These are phyloP conservation scores for Cyprinodon diabolis DNA, from an alignment of 2,797 vertebrate species.

Conservation along the genomic window DNA sequence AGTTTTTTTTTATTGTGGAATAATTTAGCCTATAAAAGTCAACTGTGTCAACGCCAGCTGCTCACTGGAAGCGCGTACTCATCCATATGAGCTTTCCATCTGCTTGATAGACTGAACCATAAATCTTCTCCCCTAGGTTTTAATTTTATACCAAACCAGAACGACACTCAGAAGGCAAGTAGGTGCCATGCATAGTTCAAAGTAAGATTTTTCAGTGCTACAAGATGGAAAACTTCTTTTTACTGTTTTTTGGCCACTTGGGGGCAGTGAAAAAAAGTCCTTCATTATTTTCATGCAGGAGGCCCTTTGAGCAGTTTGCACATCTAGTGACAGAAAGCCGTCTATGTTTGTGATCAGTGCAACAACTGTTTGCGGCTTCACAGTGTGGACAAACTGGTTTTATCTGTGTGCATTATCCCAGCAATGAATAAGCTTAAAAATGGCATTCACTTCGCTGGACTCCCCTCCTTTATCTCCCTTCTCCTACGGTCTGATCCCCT, in stretches of 20 bases:
- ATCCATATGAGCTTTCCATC: slow-evolving; percentile 66
- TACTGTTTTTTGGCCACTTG: not conserved
- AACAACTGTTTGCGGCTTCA: not conserved
- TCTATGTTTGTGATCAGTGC: not conserved
- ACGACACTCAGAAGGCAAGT: slow-evolving; percentile 29
- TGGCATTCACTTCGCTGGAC: not conserved
- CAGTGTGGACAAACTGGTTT: slow-evolving; percentile 4
- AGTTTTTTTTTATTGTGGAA: slow-evolving; percentile 48
- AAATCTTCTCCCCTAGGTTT: slow-evolving; percentile 37
- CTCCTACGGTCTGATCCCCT: slow-evolving; percentile 67
- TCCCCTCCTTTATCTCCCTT: slow-evolving; percentile 57
- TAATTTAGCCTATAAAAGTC: slow-evolving; percentile 68
- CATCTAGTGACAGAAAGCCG: not conserved
- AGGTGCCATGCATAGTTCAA: slow-evolving; percentile 23
- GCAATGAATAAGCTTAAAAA: not conserved
- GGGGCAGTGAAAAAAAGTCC: not conserved
- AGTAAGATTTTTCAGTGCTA: not conserved
- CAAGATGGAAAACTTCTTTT: not conserved
- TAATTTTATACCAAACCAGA: slow-evolving; percentile 18
- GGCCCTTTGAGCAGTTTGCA: not conserved
- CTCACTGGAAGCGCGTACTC: slow-evolving; percentile 47
- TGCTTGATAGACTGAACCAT: slow-evolving; percentile 61
- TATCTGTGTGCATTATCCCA: slow-evolving; percentile 1
- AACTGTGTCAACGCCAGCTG: slow-evolving; percentile 69
- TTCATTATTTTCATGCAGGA: not conserved